These are phyloP conservation scores for Nothocercus julius DNA, from an alignment of 2,113 vertebrate species.

Conservation along the genomic window DNA sequence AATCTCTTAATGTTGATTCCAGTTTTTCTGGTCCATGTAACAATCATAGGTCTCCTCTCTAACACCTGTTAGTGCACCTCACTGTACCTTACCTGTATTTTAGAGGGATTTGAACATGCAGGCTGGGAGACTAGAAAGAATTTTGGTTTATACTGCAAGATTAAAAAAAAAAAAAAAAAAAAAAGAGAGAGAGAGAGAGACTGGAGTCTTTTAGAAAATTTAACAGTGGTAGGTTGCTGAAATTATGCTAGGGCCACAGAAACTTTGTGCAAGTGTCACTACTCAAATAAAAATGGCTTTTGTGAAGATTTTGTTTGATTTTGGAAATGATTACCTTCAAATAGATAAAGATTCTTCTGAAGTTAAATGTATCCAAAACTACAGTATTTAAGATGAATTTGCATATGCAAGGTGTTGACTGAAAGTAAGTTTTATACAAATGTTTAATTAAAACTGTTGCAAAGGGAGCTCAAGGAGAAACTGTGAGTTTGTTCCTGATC, in stretches of 20 bases:
- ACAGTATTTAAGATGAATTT: background rate
- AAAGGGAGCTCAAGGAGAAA: background rate
- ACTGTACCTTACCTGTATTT: constrained; percentile 1
- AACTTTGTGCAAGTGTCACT: background rate
- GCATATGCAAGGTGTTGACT: background rate
- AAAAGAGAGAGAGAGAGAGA: background rate
- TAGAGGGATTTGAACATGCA: background rate
- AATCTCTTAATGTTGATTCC: constrained; percentile 7
- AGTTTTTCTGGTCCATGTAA: constrained; percentile 22
- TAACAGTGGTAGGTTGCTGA: constrained; percentile 30
- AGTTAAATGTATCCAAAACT: background rate
- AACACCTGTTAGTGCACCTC: background rate
- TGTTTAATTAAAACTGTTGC: background rate
- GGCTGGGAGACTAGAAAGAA: background rate
- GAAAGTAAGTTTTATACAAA: background rate
- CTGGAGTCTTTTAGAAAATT: constrained; percentile 1
- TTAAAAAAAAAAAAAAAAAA: no score
- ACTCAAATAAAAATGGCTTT: constrained; percentile 44
- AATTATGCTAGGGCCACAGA: constrained; percentile 25
- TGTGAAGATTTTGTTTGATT: constrained; percentile 67
- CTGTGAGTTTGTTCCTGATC: background rate
- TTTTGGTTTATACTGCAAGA: constrained; percentile 33
- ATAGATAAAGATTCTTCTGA: constrained; percentile 56
- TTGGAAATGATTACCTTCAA: constrained; percentile 68
- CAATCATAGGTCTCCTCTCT: background rate